Conservation (phyloP, 2,113 vertebrate genomes). For the Paramisgurnus dabryanus region DNA sequence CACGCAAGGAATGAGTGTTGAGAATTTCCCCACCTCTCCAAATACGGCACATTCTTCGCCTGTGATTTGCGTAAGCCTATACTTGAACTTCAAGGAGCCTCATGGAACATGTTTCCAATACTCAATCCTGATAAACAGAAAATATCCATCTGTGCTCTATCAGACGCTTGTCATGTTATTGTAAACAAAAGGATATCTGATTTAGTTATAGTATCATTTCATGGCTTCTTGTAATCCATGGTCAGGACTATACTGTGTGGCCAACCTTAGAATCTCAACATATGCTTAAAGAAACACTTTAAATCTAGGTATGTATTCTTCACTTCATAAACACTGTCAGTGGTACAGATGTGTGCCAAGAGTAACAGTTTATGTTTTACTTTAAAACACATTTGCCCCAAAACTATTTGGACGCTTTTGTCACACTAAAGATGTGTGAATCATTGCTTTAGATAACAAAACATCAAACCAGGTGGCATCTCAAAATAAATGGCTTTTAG, state of each 20-base stretch:
- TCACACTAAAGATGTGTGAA: not conserved
- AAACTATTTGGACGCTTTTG: not conserved
- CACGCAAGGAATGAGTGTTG: too few relatives aligned
- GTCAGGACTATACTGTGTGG: slow-evolving; percentile 25
- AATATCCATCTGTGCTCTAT: slow-evolving; percentile 12
- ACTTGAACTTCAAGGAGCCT: not conserved
- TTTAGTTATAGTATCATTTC: not conserved
- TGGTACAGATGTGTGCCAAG: not conserved
- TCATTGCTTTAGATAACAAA: not conserved
- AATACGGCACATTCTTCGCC: not conserved
- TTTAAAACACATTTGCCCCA: not conserved
- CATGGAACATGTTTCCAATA: not conserved
- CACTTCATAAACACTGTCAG: slow-evolving; percentile 26
- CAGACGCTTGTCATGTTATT: slow-evolving; percentile 28
- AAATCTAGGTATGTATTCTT: not conserved
- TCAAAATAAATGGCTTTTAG: not conserved
- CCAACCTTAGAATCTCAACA: not conserved
- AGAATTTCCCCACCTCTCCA: not conserved
- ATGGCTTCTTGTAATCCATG: slow-evolving; percentile 24
- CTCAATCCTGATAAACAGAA: slow-evolving; percentile 13
- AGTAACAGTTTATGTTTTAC: slow-evolving; percentile 13
- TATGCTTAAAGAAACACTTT: not conserved
- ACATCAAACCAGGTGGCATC: not conserved
- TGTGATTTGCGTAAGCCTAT: not conserved
- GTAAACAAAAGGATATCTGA: slow-evolving; percentile 20